Base-by-base conservation (phyloP, 2,888 invertebrate species). In the Caenorhabditis sp. region DNA sequence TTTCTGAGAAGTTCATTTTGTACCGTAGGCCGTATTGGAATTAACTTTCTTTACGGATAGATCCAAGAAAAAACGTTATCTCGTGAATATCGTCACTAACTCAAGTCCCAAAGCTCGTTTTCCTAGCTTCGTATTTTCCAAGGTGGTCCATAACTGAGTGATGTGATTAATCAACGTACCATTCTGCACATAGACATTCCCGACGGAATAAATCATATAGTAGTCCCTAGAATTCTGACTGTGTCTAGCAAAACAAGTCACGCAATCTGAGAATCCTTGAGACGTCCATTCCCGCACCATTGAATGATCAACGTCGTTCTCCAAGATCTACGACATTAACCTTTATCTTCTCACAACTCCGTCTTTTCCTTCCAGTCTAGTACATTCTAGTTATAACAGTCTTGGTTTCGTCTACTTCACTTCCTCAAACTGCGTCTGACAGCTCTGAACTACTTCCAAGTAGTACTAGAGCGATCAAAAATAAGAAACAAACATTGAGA, bases 391-490 rank as follows among this genome's bases (percentile, higher is more conserved):
- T 40, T 40, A 15, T 40, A 40, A 2, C 44, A 56, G 55, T 32
- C 18, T 5, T 40, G 9, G 5, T 40, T 9, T 40, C 6, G 40
- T 40, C 15, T 40, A n/a, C n/a, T n/a, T n/a, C n/a, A n/a, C n/a
- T 40, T 15, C 15, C 9, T 4, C 32, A 32, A 32, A 32, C 47
- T n/a, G 58, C 44, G 55, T 47, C 44, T 58, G 68, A 69, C 68
- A 44, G 28, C 5, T 32, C 9, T 4, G 4, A 32, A n/a, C n/a
- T n/a, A n/a, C n/a, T 32, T 32, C 5, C 5, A 32, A 32, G 18
- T 47, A 62, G 40, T 40, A 40, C 40, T 40, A 40, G 40, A 40
- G 40, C 13, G 40, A 47, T 47, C 47, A 40, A 13, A 15, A 40
- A 40, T 9, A n/a, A 40, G 47, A 4, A 47, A 4, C 11, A 18